Percentiles rank a stretch among this genome's conserved stretches.
These are phyloP conservation scores for Sminthurides aquaticus DNA, from an alignment of 2,888 invertebrate genomes.

Conservation along the genomic window DNA sequence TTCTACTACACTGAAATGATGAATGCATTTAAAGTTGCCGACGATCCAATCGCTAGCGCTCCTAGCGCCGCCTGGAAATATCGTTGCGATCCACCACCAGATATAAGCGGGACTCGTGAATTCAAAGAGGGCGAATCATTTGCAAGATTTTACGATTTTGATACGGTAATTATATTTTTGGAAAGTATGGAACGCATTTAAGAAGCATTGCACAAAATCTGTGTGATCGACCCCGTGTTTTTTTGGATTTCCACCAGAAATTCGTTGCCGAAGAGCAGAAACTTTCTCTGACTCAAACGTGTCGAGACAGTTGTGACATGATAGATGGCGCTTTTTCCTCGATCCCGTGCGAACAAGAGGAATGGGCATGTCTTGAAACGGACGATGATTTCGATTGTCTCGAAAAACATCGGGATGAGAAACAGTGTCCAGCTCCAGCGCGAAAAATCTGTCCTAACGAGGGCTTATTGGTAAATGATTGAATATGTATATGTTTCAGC, in stretches of 20 bases:
- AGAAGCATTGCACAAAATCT: neutral
- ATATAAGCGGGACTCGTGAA: neutral
- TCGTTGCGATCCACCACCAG: constrained; percentile 23
- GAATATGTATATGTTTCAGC: neutral
- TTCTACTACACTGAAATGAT: constrained; percentile 23
- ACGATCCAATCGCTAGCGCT: constrained; percentile 5
- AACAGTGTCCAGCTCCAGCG: constrained; percentile 12
- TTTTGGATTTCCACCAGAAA: constrained; percentile 6
- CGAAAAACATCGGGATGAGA: neutral
- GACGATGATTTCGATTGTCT: constrained; percentile 25
- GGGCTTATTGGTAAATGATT: constrained; percentile 12
- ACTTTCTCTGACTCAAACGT: constrained; percentile 23
- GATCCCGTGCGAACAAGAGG: constrained; percentile 20
- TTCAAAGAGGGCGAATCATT: constrained; percentile 17
- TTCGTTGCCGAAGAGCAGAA: constrained; percentile 22
- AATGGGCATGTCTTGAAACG: constrained; percentile 22
- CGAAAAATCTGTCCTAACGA: constrained; percentile 19
- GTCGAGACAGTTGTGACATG: constrained; percentile 25
- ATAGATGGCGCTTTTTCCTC: constrained; percentile 25
- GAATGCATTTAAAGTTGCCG: constrained; percentile 18
- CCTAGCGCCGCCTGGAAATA: constrained; percentile 22
- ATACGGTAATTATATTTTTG: constrained; percentile 22
- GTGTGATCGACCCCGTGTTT: neutral
- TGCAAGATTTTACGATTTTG: constrained; percentile 24
- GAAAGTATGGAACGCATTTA: neutral